Conservation (phyloP, 2,888 invertebrate genomes). For the Zonitis immaculata region DNA sequence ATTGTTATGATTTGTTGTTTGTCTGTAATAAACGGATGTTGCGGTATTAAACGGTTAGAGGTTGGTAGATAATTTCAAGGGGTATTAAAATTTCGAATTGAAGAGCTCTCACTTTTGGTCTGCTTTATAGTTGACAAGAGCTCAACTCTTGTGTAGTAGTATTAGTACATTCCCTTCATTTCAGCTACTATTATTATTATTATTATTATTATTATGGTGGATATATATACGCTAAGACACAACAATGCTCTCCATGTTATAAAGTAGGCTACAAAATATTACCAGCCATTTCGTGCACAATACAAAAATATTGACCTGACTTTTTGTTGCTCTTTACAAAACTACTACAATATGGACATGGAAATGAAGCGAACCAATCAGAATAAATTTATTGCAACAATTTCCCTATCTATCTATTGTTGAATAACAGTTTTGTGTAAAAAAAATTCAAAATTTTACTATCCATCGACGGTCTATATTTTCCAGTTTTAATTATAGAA, state of each 20-base stretch:
- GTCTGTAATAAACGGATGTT: no score
- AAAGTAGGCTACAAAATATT: conserved; percentile 9
- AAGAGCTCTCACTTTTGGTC: conserved; percentile 24
- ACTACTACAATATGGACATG: not conserved
- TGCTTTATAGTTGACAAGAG: conserved; percentile 21
- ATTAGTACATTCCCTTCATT: conserved; percentile 2
- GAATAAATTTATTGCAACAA: not conserved
- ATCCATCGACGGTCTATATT: no score
- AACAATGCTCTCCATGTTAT: conserved; percentile 11
- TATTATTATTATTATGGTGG: no score
- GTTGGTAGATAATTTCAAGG: conserved; percentile 6
- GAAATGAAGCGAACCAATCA: not conserved
- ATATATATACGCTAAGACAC: not conserved
- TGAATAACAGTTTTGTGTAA: not conserved
- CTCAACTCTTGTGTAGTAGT: conserved; percentile 18
- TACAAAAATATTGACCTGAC: conserved; percentile 10
- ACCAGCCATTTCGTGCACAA: conserved; percentile 15
- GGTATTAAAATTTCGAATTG: conserved; percentile 29
- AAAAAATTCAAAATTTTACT: no score
- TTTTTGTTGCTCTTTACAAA: not conserved
- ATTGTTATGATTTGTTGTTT: not conserved
- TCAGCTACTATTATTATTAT: not conserved
- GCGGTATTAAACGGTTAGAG: no score
- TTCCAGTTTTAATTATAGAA: no score
- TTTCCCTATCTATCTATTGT: not conserved